These are phyloP conservation scores for Fragum fragum DNA, from an alignment of 2,888 invertebrate species.

Conservation along the genomic window DNA sequence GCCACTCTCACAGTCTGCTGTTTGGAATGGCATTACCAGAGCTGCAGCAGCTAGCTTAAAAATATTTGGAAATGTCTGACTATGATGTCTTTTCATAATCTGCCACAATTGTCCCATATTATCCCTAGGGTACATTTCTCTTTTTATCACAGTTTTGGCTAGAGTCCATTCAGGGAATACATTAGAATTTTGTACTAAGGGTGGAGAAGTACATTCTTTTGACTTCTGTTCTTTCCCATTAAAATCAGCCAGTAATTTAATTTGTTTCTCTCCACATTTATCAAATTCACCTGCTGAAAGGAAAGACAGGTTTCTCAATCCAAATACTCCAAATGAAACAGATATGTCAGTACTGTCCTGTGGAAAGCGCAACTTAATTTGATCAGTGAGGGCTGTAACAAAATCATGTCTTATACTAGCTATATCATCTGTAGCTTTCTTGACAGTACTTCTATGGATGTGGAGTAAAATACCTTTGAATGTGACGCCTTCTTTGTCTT, in stretches of 20 bases:
- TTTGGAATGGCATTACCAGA: constrained; percentile 41
- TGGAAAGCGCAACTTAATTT: constrained; percentile 2
- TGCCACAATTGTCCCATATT: constrained; percentile 30
- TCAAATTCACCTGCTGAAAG: constrained; percentile 5
- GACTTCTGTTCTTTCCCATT: constrained; percentile 1
- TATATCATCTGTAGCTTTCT: constrained; percentile 12
- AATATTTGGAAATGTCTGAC: constrained; percentile 41
- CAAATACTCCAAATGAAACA: constrained; percentile 15
- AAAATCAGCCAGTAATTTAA: constrained; percentile 1
- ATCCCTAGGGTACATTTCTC: constrained; percentile 41
- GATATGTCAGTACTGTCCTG: background rate
- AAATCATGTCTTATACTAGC: constrained; percentile 15
- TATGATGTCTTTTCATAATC: constrained; percentile 35
- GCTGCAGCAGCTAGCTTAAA: constrained; percentile 40
- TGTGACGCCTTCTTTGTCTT: constrained; percentile 1
- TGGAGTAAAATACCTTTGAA: background rate
- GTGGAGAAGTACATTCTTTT: background rate
- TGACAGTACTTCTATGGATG: constrained; percentile 18
- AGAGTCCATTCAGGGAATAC: constrained; percentile 5
- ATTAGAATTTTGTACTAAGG: constrained; percentile 1
- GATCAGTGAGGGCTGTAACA: constrained; percentile 2
- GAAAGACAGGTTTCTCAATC: constrained; percentile 6
- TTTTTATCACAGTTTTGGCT: constrained; percentile 14
- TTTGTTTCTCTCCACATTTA: background rate
- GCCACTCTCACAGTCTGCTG: constrained; percentile 52